Base-by-base conservation (phyloP, 1,140 invertebrate genomes). In the Thalassaphorura encarpata region DNA sequence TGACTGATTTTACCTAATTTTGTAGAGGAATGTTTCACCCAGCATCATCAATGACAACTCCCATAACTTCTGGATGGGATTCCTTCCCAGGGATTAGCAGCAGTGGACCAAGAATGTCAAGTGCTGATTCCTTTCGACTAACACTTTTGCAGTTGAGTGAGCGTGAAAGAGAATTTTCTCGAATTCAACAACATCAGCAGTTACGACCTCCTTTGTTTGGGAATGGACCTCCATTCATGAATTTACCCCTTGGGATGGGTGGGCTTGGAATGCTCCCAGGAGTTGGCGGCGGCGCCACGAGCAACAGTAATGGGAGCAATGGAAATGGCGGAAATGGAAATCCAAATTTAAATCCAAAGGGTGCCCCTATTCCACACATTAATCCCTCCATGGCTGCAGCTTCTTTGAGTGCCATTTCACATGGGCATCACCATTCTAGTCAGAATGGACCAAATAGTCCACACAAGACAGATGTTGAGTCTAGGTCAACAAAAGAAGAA, bases 361-460 rank as follows among this genome's bases (percentile, higher is more conserved):
- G 52, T 43, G 54, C 50, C 15, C 55, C 53, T 13, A 58, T 61
- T 46, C 62, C 62, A 19, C 42, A 59, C 15, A 13, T 61, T 13
- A 59, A 56, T 53, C 56, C 59, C 23, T 39, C 53, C 21, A 48
- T 47, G 11, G 27, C 47, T 27, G 28, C 39, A 43, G 26, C 50
- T 26, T 40, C 52, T 26, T 39, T 48, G 16, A 27, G 39, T 28
- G 45, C 47, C n/a, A n/a, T n/a, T n/a, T 41, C 27, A 13, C 55
- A 40, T 23, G 27, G 40, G 28, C 61, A 53, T 46, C 47, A 50
- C 29, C 58, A 60, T 56, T 60, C 63, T 61, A 64, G 63, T 61
- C 63, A 56, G 46, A 64, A 64, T 60, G 63, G 63, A 52, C 58
- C 48, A 16, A 54, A 52, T 41, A 63, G 62, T 52, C 62, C 62